Evolutionary conservation across 2,113 vertebrate species (phyloP).

Genomic region (Arizona elegans): DNA sequence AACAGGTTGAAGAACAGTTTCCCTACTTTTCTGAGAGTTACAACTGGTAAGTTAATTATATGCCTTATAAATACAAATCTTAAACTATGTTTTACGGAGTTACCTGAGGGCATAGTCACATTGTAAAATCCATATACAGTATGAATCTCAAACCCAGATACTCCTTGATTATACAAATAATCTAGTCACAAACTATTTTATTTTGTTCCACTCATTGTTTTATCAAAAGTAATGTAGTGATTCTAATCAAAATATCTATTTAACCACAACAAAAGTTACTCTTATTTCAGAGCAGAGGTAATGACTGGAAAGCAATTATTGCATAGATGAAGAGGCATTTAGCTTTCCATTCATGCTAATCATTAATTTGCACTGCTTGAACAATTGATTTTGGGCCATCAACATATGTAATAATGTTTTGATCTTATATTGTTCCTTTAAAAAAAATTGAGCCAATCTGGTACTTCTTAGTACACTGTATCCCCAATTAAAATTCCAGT

Average conservation of each 20-base stretch:
- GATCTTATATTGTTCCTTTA: neutral
- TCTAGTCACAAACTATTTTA: neutral
- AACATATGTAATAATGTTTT: neutral
- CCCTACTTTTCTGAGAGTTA: slow-evolving; percentile 60
- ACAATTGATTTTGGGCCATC: neutral
- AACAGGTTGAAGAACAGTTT: slow-evolving; percentile 72
- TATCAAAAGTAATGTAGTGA: neutral
- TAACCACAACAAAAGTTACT: neutral
- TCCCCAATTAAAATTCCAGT: neutral
- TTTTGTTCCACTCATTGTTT: neutral
- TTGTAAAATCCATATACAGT: neutral
- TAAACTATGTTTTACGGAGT: neutral
- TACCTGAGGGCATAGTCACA: neutral
- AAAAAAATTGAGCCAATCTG: neutral
- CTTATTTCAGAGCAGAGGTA: neutral
- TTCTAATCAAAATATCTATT: neutral
- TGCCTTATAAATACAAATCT: slow-evolving; percentile 24
- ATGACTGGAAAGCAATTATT: neutral
- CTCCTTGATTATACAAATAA: neutral
- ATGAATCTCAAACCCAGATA: neutral
- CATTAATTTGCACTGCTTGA: neutral
- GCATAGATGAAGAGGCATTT: neutral
- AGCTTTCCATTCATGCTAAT: neutral
- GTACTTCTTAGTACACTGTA: neutral
- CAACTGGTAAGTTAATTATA: slow-evolving; percentile 73